These are phyloP conservation scores for Eulacestoma nigropectus DNA, from an alignment of 2,113 vertebrate species.

Conservation along the genomic window DNA sequence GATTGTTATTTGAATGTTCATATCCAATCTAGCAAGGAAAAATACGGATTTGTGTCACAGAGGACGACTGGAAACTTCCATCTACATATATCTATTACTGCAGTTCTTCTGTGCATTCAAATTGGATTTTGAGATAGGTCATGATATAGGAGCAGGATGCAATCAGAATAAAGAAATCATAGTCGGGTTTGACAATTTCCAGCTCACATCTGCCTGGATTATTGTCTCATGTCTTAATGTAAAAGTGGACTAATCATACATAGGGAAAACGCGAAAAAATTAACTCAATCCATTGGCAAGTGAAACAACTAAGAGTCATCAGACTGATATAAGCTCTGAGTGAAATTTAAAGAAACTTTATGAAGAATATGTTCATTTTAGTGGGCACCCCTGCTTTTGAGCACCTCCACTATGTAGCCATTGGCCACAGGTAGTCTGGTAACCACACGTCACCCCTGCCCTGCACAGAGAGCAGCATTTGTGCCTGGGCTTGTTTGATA, in stretches of 20 bases:
- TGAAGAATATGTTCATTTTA: background rate
- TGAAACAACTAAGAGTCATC: background rate
- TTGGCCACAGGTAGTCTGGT: background rate
- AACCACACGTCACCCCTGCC: background rate
- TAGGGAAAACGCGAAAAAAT: background rate
- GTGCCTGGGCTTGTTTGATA: background rate
- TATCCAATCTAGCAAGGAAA: background rate
- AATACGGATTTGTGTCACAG: background rate
- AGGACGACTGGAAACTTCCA: background rate
- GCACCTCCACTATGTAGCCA: background rate
- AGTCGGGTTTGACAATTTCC: background rate
- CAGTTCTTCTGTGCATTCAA: background rate
- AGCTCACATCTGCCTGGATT: background rate
- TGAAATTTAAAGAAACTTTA: background rate
- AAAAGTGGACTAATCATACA: background rate
- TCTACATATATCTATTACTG: background rate
- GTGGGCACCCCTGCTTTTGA: background rate
- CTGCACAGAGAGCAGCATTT: background rate
- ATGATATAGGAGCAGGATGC: background rate
- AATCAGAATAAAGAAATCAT: background rate
- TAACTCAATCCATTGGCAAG: background rate
- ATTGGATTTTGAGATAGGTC: background rate
- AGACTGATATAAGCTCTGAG: background rate
- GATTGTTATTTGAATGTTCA: background rate
- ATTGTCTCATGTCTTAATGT: background rate